Percentiles rank a stretch among this genome's conserved stretches.
These are phyloP conservation scores for Teleiodes luculella DNA, from an alignment of 2,888 invertebrate genomes.

Conservation along the genomic window DNA sequence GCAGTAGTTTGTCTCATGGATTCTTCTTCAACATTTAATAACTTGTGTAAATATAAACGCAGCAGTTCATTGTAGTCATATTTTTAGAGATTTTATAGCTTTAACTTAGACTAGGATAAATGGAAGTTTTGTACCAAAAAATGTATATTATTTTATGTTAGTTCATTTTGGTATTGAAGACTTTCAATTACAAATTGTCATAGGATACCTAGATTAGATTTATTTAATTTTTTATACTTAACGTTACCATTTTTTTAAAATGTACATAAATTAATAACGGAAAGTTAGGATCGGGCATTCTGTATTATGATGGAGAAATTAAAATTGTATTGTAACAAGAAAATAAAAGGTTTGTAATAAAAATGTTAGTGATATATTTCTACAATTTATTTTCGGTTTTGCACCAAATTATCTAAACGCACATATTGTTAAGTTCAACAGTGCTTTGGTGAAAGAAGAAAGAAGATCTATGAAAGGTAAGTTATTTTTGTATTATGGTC, in stretches of 20 bases:
- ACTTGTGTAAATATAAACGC: slow-evolving; percentile 47
- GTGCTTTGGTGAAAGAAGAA: not conserved
- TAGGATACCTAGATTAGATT: slow-evolving; percentile 51
- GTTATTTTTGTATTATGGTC: no score
- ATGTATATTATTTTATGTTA: slow-evolving; percentile 67
- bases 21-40: slow-evolving; percentile 13
- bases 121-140: slow-evolving; percentile 75
- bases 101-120: slow-evolving; percentile 61
- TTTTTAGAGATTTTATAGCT: slow-evolving; percentile 67
- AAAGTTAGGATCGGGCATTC: slow-evolving; percentile 48
- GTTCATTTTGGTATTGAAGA: slow-evolving; percentile 67
- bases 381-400: slow-evolving; percentile 32
- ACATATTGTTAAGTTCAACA: not conserved
- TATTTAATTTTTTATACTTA: slow-evolving; percentile 57
- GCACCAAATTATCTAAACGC: slow-evolving; percentile 4
- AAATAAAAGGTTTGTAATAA: slow-evolving; percentile 63
- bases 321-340: slow-evolving; percentile 51
- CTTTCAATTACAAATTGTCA: slow-evolving; percentile 70
- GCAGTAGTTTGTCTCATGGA: not conserved
- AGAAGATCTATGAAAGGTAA: slow-evolving; percentile 7
- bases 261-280: slow-evolving; percentile 42
- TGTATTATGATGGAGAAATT: slow-evolving; percentile 39
- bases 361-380: slow-evolving; percentile 49
- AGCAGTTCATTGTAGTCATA: slow-evolving; percentile 68
- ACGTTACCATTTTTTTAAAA: slow-evolving; percentile 62